Percentiles rank a stretch among this genome's conserved stretches.
These are phyloP conservation scores for Dolichopus griseipennis DNA, from an alignment of 2,888 invertebrate genomes.

Conservation along the genomic window DNA sequence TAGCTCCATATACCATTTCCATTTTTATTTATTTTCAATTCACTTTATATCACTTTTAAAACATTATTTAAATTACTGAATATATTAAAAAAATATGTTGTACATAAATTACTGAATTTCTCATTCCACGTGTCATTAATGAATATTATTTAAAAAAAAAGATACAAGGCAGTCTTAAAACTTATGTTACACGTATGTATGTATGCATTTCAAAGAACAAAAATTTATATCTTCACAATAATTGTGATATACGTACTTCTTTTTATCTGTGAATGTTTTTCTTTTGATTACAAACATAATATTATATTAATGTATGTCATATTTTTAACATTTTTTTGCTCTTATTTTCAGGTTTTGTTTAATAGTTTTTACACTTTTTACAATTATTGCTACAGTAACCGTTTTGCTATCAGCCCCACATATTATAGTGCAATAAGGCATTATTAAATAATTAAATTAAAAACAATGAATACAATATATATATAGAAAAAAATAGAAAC, in stretches of 20 bases:
- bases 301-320: background rate
- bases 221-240: too few relatives aligned
- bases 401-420: slow-evolving; percentile 88
- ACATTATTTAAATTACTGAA: too few relatives aligned
- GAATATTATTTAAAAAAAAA: background rate
- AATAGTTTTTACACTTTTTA: slow-evolving; percentile 90
- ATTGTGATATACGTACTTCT: background rate
- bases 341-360: slow-evolving; percentile 71
- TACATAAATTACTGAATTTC: background rate
- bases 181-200: too few relatives aligned
- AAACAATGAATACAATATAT: too few relatives aligned
- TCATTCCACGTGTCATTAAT: background rate
- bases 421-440: slow-evolving; percentile 79
- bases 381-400: slow-evolving; percentile 84
- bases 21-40: too few relatives aligned
- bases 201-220: too few relatives aligned
- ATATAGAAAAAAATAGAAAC: too few relatives aligned
- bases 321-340: slow-evolving; percentile 14
- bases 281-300: background rate
- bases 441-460: too few relatives aligned
- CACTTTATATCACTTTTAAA: too few relatives aligned
- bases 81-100: too few relatives aligned
- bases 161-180: too few relatives aligned
- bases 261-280: background rate
- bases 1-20: too few relatives aligned